phyloP scores from a whole-genome alignment of 2,888 invertebrate genomes.

The Stenodema calcarata region DNA sequence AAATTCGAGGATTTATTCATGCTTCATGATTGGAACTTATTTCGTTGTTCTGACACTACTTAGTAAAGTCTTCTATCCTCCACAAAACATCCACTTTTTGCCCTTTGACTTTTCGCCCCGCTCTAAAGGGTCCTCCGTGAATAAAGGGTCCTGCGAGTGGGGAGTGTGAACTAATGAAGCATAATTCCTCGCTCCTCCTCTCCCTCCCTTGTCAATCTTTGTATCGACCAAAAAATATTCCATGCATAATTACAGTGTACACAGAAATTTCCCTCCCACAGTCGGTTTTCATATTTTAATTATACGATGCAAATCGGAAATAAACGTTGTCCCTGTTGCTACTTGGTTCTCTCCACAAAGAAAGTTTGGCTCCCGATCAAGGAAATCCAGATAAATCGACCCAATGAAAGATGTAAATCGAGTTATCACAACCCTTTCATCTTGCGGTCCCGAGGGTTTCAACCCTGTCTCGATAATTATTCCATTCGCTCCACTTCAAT shows the following conservation, averaged over 20 bases:
- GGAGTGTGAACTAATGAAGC: neutral
- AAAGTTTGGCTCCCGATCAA: neutral
- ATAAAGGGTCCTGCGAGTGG: too few species aligned
- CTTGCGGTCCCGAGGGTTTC: neutral
- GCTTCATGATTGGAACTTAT: too few species aligned
- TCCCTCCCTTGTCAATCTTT: slow-evolving; percentile 23
- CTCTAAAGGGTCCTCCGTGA: too few species aligned
- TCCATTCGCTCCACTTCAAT: too few species aligned
- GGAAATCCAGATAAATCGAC: neutral
- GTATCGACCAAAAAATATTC: slow-evolving; percentile 51
- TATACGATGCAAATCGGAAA: slow-evolving; percentile 53
- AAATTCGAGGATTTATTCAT: too few species aligned
- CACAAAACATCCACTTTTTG: too few species aligned
- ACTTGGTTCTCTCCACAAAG: neutral
- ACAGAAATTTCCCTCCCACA: neutral
- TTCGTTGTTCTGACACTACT: too few species aligned
- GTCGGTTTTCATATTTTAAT: slow-evolving; percentile 49
- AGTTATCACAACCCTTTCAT: slow-evolving; percentile 4
- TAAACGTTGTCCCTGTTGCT: slow-evolving; percentile 43
- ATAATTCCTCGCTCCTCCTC: neutral
- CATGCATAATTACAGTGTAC: slow-evolving; percentile 51
- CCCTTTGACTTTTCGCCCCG: too few species aligned
- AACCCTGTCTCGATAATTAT: too few species aligned
- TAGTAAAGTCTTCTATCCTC: too few species aligned
- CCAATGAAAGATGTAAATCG: slow-evolving; percentile 10